Conservation (phyloP, 2,888 invertebrate genomes). For the Caenorhabditis sp. region DNA sequence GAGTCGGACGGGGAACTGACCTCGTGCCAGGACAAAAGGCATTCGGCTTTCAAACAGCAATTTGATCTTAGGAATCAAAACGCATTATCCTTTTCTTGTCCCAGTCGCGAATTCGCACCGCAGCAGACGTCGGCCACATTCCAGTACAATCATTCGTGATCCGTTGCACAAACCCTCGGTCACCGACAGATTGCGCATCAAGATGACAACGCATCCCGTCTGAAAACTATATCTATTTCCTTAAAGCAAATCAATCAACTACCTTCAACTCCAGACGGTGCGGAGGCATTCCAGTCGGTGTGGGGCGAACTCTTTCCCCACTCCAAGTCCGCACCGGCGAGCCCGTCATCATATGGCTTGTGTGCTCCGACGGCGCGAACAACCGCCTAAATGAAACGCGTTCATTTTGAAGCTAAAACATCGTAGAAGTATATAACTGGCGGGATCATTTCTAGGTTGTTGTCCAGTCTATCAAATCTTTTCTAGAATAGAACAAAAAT, state of each 20-base stretch:
- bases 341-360: too few species aligned
- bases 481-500: too few species aligned
- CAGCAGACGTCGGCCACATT: not conserved
- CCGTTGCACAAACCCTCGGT: slow-evolving; percentile 27
- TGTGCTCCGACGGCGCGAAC: too few species aligned
- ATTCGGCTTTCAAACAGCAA: not conserved
- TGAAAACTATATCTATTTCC: too few species aligned
- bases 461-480: too few species aligned
- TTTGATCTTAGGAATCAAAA: not conserved
- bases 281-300: slow-evolving; percentile 20
- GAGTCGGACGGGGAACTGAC: slow-evolving; percentile 15
- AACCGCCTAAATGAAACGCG: too few species aligned
- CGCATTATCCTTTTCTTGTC: not conserved
- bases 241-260: too few species aligned
- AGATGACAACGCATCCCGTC: slow-evolving; percentile 32
- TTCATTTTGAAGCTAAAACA: too few species aligned
- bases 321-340: too few species aligned
- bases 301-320: too few species aligned
- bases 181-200: slow-evolving; percentile 38
- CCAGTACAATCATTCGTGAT: slow-evolving; percentile 10
- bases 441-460: too few species aligned
- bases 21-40: not conserved
- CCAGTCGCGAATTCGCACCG: not conserved
- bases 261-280: slow-evolving; percentile 11
- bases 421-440: too few species aligned